Percentiles rank a stretch among this genome's conserved stretches.
These are phyloP conservation scores for Dryomyza anilis DNA, from an alignment of 2,888 invertebrate species.

Conservation along the genomic window DNA sequence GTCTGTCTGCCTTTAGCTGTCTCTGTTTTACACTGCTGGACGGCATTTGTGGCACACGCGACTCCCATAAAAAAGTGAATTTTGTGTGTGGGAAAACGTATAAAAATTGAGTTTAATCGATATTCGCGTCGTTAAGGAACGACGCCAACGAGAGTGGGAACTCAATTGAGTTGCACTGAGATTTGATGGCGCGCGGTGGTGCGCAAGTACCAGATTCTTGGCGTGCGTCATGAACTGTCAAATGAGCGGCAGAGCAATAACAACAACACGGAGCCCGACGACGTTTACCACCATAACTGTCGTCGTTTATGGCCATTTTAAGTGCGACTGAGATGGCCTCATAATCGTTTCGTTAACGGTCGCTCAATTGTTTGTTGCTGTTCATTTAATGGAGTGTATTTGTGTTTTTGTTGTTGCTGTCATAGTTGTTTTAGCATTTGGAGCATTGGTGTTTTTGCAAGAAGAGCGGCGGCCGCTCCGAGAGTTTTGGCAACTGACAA, in stretches of 20 bases:
- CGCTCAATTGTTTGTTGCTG: conserved; percentile 48
- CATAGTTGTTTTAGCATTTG: no score
- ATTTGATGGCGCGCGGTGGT: conserved; percentile 30
- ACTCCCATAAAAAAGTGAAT: conserved; percentile 35
- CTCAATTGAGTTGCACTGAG: conserved; percentile 29
- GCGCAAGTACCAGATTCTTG: conserved; percentile 26
- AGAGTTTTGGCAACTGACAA: no score
- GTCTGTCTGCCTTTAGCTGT: no score
- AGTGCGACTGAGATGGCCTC: conserved; percentile 62
- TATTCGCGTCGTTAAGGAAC: no score
- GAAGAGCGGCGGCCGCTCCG: no score
- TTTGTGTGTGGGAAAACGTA: conserved; percentile 45
- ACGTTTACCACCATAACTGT: conserved; percentile 47
- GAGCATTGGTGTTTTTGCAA: no score
- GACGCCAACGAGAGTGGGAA: conserved; percentile 32
- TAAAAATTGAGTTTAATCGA: conserved; percentile 52
- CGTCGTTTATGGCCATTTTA: conserved; percentile 59
- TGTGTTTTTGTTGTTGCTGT: background rate
- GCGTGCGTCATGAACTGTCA: background rate
- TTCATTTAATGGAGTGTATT: background rate
- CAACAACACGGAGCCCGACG: background rate
- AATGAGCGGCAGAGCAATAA: conserved; percentile 3
- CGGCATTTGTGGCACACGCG: background rate
- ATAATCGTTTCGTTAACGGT: conserved; percentile 59
- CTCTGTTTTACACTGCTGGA: no score